Evolutionary conservation across 2,797 vertebrate species (phyloP), one percentile per base, ranked within the genome.

Genomic region (Smutsia temminckii): DNA sequence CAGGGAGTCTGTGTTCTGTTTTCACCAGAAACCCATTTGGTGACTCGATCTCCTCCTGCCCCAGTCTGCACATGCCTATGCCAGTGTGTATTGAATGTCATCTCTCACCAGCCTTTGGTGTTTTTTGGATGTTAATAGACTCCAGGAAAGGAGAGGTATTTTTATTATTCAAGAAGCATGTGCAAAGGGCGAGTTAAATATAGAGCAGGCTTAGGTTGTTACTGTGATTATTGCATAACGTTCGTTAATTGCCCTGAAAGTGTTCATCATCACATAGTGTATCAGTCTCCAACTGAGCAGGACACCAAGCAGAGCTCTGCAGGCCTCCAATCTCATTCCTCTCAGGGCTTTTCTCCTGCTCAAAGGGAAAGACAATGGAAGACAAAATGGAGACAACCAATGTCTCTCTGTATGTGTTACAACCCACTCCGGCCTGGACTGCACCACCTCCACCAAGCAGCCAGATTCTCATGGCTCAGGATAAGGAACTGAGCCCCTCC

Each of bases 121-220:
- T 93, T 86, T 80, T 92, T 83, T 92, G 93, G 81, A 74, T 96
- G 55, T 90, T 83, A 46, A 42, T 71, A 53, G 49, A 69, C 14
- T 89, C 61, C 83, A 89, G 49, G 66, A 77, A 95, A 95, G 84
- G 42, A 95, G 57, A 96, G 29, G 32, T 90, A 92, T 93, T 95
- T 92, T 91, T 89, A 68, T 93, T 90, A 95, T 84, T 37, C 51
- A 93, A 87, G 77, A 94, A 89, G 14, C 49, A 89, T 25, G 8
- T 55, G 79, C 34, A 78, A 89, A 89, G 84, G 80, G 37, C 27
- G 25, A 93, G 86, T 92, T 95, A 94, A 96, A 96, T 91, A 95
- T 84, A 97, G 81, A 95, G n/a, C n/a, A 64, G 27, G 49, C 61
- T 86, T 72, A 77, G 91, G n/a, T 75, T 85, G 12, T 95, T 81